These are phyloP conservation scores for Simalia tracyae DNA, from an alignment of 2,797 vertebrate genomes.

Conservation along the genomic window DNA sequence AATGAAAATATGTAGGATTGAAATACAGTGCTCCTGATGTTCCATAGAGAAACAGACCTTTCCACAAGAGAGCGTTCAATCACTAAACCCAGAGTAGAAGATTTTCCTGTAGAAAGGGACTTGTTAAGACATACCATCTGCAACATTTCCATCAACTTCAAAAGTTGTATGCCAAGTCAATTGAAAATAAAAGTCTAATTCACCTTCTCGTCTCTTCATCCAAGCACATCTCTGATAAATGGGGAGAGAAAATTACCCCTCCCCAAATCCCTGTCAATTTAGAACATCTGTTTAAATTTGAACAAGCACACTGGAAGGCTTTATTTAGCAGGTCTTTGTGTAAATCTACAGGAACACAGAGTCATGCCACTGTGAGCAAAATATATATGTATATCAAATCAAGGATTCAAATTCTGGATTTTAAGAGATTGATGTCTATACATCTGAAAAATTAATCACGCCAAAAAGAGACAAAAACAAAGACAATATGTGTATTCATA, in stretches of 20 bases:
- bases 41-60: constrained; percentile 65
- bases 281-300: constrained; percentile 53
- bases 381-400: not conserved
- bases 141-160: constrained; percentile 65
- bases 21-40: constrained; percentile 55
- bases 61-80: constrained; percentile 76
- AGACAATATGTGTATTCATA: not conserved
- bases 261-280: constrained; percentile 52
- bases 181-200: constrained; percentile 71
- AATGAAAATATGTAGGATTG: constrained; percentile 70
- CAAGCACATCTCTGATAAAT: constrained; percentile 61
- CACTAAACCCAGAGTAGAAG: constrained; percentile 63
- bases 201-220: constrained; percentile 63
- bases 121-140: constrained; percentile 77
- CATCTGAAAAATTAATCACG: not conserved
- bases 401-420: not conserved
- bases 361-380: not conserved
- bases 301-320: constrained; percentile 49
- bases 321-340: constrained; percentile 36
- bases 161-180: constrained; percentile 58
- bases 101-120: constrained; percentile 71
- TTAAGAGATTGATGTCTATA: not conserved
- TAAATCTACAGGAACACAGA: not conserved
- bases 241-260: constrained; percentile 49
- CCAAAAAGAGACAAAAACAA: not conserved